Conservation (phyloP, 1,140 invertebrate genomes). For the Tetramorium parvispinum region DNA sequence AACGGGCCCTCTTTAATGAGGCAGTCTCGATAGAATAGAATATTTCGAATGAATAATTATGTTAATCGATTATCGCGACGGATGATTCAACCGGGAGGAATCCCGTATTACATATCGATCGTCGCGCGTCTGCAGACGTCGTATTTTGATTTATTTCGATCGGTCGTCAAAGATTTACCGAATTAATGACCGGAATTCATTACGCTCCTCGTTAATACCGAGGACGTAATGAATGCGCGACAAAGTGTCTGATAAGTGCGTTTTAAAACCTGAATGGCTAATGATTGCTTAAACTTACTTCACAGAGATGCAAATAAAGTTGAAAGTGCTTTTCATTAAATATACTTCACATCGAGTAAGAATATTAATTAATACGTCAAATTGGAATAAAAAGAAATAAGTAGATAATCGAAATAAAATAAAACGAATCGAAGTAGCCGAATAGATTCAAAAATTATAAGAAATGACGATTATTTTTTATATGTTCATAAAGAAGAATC, state of each 20-base stretch:
- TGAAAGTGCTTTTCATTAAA: neutral
- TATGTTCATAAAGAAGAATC: neutral
- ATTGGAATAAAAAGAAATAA: neutral
- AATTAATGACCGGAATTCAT: constrained; percentile 16
- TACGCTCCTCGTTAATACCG: neutral
- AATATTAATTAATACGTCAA: neutral
- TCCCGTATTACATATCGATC: neutral
- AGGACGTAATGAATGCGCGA: neutral
- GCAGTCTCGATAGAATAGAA: neutral
- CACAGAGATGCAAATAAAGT: neutral
- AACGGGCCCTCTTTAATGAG: constrained; percentile 24
- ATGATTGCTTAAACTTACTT: neutral
- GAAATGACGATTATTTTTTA: neutral
- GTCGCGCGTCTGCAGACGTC: too few relatives aligned
- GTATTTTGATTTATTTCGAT: constrained; percentile 14
- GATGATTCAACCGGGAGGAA: constrained; percentile 42
- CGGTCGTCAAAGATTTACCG: neutral
- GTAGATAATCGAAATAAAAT: neutral
- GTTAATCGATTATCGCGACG: constrained; percentile 8
- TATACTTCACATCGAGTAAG: neutral
- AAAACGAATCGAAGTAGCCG: neutral
- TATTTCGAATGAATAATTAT: constrained; percentile 29
- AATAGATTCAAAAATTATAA: neutral
- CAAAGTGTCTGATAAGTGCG: neutral
- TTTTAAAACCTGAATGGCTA: neutral